phyloP scores from a whole-genome alignment of 2,797 vertebrate genomes.

The Tokudaia tokunoshimensis region DNA sequence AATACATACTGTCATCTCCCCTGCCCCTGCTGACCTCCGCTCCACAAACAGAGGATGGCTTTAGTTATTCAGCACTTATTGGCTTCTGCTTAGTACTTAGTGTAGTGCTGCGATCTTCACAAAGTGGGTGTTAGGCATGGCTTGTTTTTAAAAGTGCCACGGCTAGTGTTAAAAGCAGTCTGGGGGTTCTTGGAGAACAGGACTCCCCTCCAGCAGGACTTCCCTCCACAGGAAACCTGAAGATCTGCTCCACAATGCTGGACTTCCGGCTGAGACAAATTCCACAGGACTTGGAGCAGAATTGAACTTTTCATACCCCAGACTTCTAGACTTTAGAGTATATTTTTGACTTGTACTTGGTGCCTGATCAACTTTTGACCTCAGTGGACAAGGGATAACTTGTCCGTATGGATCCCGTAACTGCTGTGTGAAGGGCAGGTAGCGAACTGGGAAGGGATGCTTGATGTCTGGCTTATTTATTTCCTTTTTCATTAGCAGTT shows the following conservation, averaged over 20 bases:
- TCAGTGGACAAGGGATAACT: constrained; percentile 38
- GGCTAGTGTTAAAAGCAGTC: neutral
- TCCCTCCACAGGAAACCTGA: constrained; percentile 74
- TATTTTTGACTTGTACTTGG: constrained; percentile 55
- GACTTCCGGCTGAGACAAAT: constrained; percentile 81
- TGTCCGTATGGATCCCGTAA: constrained; percentile 47
- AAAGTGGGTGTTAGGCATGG: neutral
- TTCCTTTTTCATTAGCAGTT: neutral
- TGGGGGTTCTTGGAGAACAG: constrained; percentile 4
- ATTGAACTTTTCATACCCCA: constrained; percentile 47
- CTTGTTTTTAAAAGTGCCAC: neutral
- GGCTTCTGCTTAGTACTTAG: neutral
- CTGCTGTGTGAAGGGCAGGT: neutral
- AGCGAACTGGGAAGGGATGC: neutral
- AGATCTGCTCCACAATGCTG: constrained; percentile 83
- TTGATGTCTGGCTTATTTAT: neutral
- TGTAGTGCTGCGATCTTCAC: neutral
- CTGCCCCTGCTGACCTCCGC: neutral
- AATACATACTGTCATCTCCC: neutral
- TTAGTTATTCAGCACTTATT: neutral
- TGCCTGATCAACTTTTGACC: constrained; percentile 62
- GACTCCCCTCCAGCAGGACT: neutral
- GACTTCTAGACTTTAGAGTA: neutral
- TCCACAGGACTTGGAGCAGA: constrained; percentile 65
- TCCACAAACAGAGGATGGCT: neutral